Base-by-base conservation (phyloP, 1,140 invertebrate genomes). In the Meloidogyne chitwoodi region DNA sequence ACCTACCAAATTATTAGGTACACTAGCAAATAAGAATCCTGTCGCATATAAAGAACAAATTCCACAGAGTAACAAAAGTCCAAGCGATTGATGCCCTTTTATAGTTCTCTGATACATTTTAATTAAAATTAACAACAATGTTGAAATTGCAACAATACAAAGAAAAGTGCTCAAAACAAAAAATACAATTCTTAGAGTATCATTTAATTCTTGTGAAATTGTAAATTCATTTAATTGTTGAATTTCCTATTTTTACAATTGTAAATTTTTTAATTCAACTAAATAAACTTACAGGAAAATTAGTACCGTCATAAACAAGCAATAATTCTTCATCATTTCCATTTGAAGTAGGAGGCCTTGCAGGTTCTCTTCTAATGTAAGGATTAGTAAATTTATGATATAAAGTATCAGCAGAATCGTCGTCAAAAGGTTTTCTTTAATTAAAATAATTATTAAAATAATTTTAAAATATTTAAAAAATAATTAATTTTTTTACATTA, bases 21-120 rank as follows among this genome's bases (percentile, higher is more conserved):
- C n/a, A n/a, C 48, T 56, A 56, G 89, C 83, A 75, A 88, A 89
- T 29, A 89, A 74, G 63, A 87, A 87, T 19, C 88, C 86, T 22
- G 87, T 89, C 6, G 83, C 78, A 77, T 88, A 90, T 16, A 89
- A 77, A 56, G 85, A 83, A 72, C 89, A 85, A 24, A 90, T 87
- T 14, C 88, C 85, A 16, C 89, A 67, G 2, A 90, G 83, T 26
- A 90, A 87, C 11, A 88, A 67, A 29, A 89, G 87, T 29, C 88
- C 88, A 16, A 90, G 79, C 14, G 87, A 85, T 80, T 89, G 88
- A 78, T 89, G 90, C 31, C 88, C 89, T 73, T 85, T 85, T 10
- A 90, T 77, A 2, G 88, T 87, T 19, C 89, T 86, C 68, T 89
- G 88, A 76, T 89, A 90, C 27, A 89, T 84, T 75, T 89, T 88